Evolutionary conservation across 2,113 vertebrate genomes (phyloP), one percentile per base, ranked within the genome.

Genomic region (Dicerorhinus sumatrensis): DNA sequence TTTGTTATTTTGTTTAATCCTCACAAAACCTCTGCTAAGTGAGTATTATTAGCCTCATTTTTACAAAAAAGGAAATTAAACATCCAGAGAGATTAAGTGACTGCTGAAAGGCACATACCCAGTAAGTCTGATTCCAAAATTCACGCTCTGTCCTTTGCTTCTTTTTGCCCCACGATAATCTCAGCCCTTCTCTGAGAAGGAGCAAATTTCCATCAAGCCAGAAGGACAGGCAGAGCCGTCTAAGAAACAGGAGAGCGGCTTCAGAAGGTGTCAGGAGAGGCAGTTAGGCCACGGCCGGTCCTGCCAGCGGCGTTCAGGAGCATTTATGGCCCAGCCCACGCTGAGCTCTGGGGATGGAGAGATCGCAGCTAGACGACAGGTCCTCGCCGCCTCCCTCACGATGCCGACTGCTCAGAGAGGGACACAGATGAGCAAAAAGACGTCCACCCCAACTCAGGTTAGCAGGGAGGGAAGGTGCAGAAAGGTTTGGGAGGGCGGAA

Each of bases 31-130:
- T 39, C 63, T 62, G 46, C 60, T 72, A 96, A 96, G 39, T 79
- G 42, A 85, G 60, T 42, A 93, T 82, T 93, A 85, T 96, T 97
- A 80, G 56, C 76, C 82, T 97, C 81, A 54, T 85, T 96, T 97
- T 94, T 85, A 84, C 85, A 93, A 81, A 96, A 89, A 72, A 95
- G 54, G 77, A 97, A 96, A 97, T 96, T 83, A 97, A 98, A 95
- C 20, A 86, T 96, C 92, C 42, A 83, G 89, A 85, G 69, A 85
- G 75, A 95, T 96, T 69, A 94, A 84, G 39, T 65, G 76, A 94
- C 62, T 84, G 84, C 93, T 90, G 36, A 96, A 63, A 95, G 87
- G 51, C 63, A 76, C 4, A 4, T 20, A 56, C 9, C 54, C 33
- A 69, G 46, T 70, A 39, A 42, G 5, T 56, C 16, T 89, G 33